Evolutionary conservation across 1,140 invertebrate species (phyloP), one percentile per base, ranked within the genome.

Genomic region (Musca vetustissima): DNA sequence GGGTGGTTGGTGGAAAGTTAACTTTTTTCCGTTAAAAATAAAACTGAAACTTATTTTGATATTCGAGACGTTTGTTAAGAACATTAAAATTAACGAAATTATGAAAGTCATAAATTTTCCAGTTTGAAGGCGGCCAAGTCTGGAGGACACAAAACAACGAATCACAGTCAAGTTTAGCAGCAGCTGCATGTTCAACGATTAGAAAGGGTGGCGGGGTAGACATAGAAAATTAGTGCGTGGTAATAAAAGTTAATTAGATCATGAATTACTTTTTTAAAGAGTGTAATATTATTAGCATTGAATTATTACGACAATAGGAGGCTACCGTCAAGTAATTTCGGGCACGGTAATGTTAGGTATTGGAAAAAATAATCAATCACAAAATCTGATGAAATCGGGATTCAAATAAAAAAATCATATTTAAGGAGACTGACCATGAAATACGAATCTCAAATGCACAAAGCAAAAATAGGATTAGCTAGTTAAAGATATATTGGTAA

Each of bases 31-130:
- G 49, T 52, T 19, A 52, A 21, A 21, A 52, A 36, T 36, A 36
- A 61, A 61, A 61, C n/a, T 15, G 53, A 25, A 43, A 43, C 36
- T 43, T 22, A 28, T 57, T 61, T 61, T 61, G 19, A 61, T 61
- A 61, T 61, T 28, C 57, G 28, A 61, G 57, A 36, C 57, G 57
- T 61, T 61, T 61, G 57, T 36, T 61, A 17, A 19, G 19, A 61
- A 36, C 57, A 61, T 61, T 61, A 61, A 61, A 61, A 61, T 61
- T 61, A 61, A 61, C 57, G 28, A 61, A 61, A 61, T 61, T 61
- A 36, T 36, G 19, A 61, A 36, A 36, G 57, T 21, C 28, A 61
- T 61, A 61, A 61, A 61, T 36, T 36, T 11, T 36, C 22, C 24
- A 24, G 15, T 28, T 28, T 4, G 24, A 57, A 22, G 24, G n/a